Percentiles rank a stretch among this genome's conserved stretches.
These are phyloP conservation scores for Callocephalon fimbriatum DNA, from an alignment of 2,113 vertebrate species.

Conservation along the genomic window DNA sequence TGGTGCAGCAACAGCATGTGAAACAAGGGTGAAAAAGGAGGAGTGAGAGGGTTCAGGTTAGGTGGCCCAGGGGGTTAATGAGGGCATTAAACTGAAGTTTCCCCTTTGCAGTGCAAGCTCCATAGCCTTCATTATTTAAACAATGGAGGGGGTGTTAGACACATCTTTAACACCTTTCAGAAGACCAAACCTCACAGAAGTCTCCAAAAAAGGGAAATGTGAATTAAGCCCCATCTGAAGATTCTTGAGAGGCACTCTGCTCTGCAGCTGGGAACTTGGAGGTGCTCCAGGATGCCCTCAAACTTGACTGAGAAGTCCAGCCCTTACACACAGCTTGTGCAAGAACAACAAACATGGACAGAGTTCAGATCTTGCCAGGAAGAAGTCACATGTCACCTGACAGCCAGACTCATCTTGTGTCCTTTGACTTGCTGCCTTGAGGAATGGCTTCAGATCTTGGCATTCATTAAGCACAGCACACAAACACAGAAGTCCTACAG, in stretches of 20 bases:
- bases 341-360: not conserved
- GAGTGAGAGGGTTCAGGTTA: not conserved
- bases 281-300: not conserved
- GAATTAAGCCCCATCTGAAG: not conserved
- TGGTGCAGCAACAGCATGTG: not conserved
- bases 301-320: not conserved
- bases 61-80: not conserved
- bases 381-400: not conserved
- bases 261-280: not conserved
- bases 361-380: not conserved
- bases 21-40: not conserved
- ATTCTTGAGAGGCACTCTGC: not conserved
- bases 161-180: not conserved
- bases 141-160: not conserved
- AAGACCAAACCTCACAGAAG: not conserved
- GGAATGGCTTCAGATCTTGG: not conserved
- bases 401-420: not conserved
- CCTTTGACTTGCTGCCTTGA: not conserved
- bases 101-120: not conserved
- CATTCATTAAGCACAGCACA: not conserved
- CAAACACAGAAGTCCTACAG: not conserved
- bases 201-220: not conserved
- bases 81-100: not conserved
- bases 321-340: not conserved
- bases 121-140: not conserved